Evolutionary conservation across 2,888 invertebrate genomes (phyloP), one percentile per base, ranked within the genome.

Genomic region (Phortica magna): DNA sequence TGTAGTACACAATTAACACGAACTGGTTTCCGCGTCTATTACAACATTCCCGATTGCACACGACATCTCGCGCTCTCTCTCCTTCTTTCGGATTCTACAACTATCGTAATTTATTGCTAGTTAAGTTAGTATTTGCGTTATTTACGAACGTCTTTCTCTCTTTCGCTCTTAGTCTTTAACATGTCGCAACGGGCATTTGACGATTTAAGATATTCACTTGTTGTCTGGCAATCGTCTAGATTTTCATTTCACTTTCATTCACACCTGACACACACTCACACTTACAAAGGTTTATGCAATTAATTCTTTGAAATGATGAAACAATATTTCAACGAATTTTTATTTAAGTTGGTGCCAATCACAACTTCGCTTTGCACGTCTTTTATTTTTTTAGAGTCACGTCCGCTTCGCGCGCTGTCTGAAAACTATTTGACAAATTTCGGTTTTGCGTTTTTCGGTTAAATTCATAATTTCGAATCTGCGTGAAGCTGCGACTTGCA

Each of bases 1-100:
- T 31, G 53, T 79, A 77, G 76, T 75, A 79, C 1, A 59, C 81
- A 83, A 86, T 86, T 82, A 84, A 77, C 19, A 57, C 81, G 80
- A 85, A 85, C 85, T 83, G 85, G 85, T 85, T 85, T 87, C 87
- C 83, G 83, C 77, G 81, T 85, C 78, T 80, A 53, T 88, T 88
- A 79, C 85, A 79, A 83, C 88, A 87, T 80, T 10, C 22, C 7
- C 3, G n/a, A 9, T 71, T 73, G 39, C 39, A 42, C 84, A 76
- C 41, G 14, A n/a, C 12, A 22, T 0, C 31, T n/a, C 53, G 59
- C 19, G 6, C n/a, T n/a, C 17, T 7, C 17, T 19, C 59, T 59
- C 19, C n/a, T 59, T 59, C n/a, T 59, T 59, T 77, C 79, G 79
- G 77, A 59, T 76, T 76, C 76, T 76, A 78, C 19, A 59, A 42